Percentiles rank a stretch among this genome's conserved stretches.
phyloP scores from a whole-genome alignment of 2,113 vertebrate species.

The Myodes glareolus region DNA sequence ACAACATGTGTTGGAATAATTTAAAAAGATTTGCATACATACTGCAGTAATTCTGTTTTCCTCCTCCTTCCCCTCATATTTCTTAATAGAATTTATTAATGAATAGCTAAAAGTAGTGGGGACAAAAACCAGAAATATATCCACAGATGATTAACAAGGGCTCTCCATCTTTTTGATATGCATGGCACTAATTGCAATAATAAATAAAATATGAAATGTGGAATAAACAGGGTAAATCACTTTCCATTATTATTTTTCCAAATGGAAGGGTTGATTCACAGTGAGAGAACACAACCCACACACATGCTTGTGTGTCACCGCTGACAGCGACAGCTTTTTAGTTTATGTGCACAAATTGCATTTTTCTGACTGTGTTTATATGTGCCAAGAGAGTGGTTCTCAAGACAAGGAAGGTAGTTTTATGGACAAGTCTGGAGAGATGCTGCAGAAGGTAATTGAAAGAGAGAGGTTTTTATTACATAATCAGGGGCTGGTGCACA shows the following conservation, averaged over 20 bases:
- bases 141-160: slow-evolving; percentile 36
- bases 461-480: slow-evolving; percentile 30
- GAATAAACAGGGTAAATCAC: slow-evolving; percentile 26
- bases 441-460: slow-evolving; percentile 39
- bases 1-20: background rate
- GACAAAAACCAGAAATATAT: background rate
- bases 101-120: background rate
- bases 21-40: background rate
- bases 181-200: slow-evolving; percentile 60
- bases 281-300: background rate
- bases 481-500: background rate
- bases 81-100: slow-evolving; percentile 33
- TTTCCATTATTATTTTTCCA: slow-evolving; percentile 56
- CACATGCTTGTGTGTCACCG: background rate
- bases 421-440: slow-evolving; percentile 18
- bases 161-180: slow-evolving; percentile 19
- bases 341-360: background rate
- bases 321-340: background rate
- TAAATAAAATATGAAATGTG: slow-evolving; percentile 77
- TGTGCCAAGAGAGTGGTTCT: slow-evolving; percentile 27
- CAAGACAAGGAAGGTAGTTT: slow-evolving; percentile 50
- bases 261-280: slow-evolving; percentile 3
- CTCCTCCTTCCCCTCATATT: background rate
- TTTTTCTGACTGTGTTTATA: slow-evolving; percentile 8
- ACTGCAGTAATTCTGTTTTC: background rate